A percentile compares a stretch with the other conserved stretches of the same genome.
These are phyloP conservation scores for Psittacula echo DNA, from an alignment of 2,797 vertebrate species.

Conservation along the genomic window DNA sequence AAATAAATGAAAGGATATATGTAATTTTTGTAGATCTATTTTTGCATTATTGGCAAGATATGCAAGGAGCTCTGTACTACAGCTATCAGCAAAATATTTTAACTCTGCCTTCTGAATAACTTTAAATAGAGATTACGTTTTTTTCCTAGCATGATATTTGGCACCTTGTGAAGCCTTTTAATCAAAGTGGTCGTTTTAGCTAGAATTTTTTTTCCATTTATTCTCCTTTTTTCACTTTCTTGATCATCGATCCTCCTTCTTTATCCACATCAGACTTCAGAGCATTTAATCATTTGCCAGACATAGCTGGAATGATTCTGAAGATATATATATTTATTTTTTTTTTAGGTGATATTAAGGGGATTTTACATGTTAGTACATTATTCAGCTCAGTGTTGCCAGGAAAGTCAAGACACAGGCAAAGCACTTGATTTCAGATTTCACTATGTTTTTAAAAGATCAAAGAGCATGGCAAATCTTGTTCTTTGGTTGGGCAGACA, in stretches of 20 bases:
- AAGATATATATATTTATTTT: background rate
- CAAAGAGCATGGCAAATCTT: slow-evolving; percentile 13
- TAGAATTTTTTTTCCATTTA: slow-evolving; percentile 33
- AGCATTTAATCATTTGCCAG: slow-evolving; percentile 35
- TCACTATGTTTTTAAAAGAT: background rate
- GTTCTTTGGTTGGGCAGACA: background rate
- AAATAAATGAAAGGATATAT: background rate
- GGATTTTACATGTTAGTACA: background rate
- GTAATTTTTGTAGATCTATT: background rate
- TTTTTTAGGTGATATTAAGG: background rate
- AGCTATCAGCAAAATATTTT: slow-evolving; percentile 14
- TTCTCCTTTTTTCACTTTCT: background rate
- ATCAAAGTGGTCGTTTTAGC: slow-evolving; percentile 42
- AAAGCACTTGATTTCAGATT: slow-evolving; percentile 14
- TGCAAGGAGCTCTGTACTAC: background rate
- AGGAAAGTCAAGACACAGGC: background rate
- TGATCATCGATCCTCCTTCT: slow-evolving; percentile 32
- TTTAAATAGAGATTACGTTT: slow-evolving; percentile 11
- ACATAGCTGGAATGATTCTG: background rate
- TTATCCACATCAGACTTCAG: slow-evolving; percentile 31
- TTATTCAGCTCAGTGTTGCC: background rate
- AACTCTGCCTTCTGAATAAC: slow-evolving; percentile 27
- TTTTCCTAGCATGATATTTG: background rate
- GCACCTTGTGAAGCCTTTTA: slow-evolving; percentile 24
- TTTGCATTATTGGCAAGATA: background rate